Percentiles rank a stretch among this genome's conserved stretches.
Evolutionary conservation across 37 sponge, comb jelly and placozoan genomes (phyloP).

Genomic region (Halisarca cf. caerulea): DNA sequence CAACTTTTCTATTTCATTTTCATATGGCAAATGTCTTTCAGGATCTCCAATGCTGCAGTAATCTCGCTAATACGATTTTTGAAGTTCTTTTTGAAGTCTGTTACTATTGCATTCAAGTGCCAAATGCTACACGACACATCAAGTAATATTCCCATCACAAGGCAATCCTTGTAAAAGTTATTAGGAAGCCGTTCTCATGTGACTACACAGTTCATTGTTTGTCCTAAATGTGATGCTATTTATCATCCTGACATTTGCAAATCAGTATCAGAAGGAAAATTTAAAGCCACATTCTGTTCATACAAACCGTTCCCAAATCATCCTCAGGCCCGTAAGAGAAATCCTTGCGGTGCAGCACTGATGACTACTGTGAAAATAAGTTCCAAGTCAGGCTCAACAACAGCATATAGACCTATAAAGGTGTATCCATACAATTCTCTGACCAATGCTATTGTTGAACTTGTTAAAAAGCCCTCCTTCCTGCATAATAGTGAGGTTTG

Average conservation of each 20-base stretch:
- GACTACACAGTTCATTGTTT: conserved; percentile 47
- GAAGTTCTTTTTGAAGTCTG: conserved; percentile 21
- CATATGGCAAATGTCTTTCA: conserved; percentile 51
- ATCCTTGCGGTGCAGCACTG: conserved; percentile 33
- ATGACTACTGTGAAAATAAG: conserved; percentile 18
- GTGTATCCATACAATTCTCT: conserved; percentile 42
- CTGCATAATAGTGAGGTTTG: conserved; percentile 33
- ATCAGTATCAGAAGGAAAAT: neutral
- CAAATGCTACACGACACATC: neutral
- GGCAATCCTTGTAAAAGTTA: neutral
- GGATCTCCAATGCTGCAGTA: conserved; percentile 43
- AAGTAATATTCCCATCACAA: conserved; percentile 4
- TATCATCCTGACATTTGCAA: conserved; percentile 52
- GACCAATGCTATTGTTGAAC: neutral
- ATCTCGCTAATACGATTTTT: conserved; percentile 20
- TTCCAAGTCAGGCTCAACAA: neutral
- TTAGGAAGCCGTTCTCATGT: neutral
- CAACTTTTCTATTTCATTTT: conserved; percentile 37
- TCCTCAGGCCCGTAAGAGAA: conserved; percentile 19
- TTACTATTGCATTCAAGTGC: conserved; percentile 37
- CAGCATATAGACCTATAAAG: conserved; percentile 35
- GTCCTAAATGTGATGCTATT: conserved; percentile 52
- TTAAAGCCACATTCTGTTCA: conserved; percentile 34
- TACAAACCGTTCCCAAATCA: conserved; percentile 59
- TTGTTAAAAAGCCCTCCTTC: conserved; percentile 33